Percentiles rank a stretch among this genome's conserved stretches.
These are phyloP conservation scores for Microcebus lehilahytsara DNA, from an alignment of 2,113 vertebrate species.

Conservation along the genomic window DNA sequence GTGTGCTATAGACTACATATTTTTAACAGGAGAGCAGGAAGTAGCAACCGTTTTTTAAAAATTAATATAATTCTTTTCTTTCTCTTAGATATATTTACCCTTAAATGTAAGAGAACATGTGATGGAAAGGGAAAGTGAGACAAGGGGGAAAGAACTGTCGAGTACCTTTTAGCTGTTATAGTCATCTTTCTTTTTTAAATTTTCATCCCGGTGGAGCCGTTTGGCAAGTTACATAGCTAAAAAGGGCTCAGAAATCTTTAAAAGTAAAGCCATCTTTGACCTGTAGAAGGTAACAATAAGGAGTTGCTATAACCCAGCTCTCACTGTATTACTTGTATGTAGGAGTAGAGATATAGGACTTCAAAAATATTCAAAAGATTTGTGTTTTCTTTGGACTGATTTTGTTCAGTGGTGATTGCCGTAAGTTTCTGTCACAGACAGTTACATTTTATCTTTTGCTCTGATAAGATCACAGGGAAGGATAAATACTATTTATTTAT, in stretches of 20 bases:
- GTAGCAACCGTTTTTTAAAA: background rate
- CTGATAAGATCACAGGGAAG: background rate
- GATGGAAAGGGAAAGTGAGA: background rate
- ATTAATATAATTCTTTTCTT: background rate
- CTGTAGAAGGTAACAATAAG: background rate
- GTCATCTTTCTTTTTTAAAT: background rate
- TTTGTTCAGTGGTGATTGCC: background rate
- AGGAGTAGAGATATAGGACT: background rate
- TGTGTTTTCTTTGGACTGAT: background rate
- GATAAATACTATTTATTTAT: background rate
- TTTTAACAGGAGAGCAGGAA: background rate
- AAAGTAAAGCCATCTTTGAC: constrained; percentile 33
- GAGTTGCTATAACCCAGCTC: background rate
- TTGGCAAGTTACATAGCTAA: background rate
- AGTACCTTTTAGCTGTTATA: background rate
- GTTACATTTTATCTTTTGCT: constrained; percentile 25
- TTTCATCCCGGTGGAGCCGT: background rate
- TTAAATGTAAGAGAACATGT: background rate
- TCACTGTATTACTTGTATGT: background rate
- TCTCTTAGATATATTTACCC: background rate
- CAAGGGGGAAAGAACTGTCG: background rate
- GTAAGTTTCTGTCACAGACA: background rate
- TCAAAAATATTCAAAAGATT: background rate
- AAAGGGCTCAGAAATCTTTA: background rate
- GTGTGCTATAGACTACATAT: background rate